Conservation (phyloP, 2,888 invertebrate species). For the Octonoba sinensis region DNA sequence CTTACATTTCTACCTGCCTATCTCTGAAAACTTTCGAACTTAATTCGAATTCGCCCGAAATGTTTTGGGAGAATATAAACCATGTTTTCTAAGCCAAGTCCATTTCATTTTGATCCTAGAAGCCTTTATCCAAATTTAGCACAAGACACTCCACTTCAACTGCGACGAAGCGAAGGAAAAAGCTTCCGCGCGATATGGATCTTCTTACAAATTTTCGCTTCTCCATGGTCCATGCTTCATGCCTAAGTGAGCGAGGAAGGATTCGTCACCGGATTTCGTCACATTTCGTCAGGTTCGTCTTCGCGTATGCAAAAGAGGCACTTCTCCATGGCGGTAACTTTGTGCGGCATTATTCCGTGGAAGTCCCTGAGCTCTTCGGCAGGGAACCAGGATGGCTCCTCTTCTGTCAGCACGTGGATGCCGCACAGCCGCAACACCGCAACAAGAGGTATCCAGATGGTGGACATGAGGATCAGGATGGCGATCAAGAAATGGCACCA, state of each 20-base stretch:
- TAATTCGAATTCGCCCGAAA: too few species aligned
- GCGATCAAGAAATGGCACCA: constrained; percentile 86
- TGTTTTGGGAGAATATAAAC: too few species aligned
- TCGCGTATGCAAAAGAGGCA: constrained; percentile 84
- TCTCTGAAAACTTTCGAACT: too few species aligned
- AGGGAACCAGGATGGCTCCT: constrained; percentile 93
- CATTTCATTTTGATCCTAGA: too few species aligned
- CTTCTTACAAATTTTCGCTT: neutral
- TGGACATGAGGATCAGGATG: constrained; percentile 82
- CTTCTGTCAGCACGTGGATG: constrained; percentile 85
- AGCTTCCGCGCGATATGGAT: neutral
- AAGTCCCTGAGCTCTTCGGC: constrained; percentile 88
- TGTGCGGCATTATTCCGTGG: constrained; percentile 87
- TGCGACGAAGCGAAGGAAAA: too few species aligned
- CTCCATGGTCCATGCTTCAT: neutral
- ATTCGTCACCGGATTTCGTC: neutral
- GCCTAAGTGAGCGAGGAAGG: neutral
- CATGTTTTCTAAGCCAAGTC: too few species aligned
- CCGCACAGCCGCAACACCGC: constrained; percentile 77
- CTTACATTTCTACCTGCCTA: too few species aligned
- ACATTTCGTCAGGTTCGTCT: constrained; percentile 50
- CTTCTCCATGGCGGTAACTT: constrained; percentile 83
- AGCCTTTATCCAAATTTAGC: too few species aligned
- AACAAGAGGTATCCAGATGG: constrained; percentile 88
- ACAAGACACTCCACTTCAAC: too few species aligned